Conservation (phyloP, 2,113 vertebrate genomes). For the Lota lota region DNA sequence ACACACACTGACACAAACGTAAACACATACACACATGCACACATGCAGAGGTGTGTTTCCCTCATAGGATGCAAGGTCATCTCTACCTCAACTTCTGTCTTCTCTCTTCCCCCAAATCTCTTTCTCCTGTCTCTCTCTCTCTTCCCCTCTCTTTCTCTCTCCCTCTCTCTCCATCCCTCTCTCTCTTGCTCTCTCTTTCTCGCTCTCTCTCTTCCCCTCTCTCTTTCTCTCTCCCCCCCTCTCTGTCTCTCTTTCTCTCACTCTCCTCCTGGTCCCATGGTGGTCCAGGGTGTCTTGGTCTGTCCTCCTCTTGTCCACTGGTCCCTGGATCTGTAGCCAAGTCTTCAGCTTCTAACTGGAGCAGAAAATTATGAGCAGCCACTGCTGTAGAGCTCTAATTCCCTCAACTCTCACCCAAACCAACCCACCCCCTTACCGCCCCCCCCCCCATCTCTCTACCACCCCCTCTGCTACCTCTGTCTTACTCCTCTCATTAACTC, state of each 20-base stretch:
- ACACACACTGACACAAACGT: no score
- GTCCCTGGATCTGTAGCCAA: constrained; percentile 39
- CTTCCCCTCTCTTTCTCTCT: no score
- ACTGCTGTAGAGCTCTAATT: constrained; percentile 34
- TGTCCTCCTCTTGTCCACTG: constrained; percentile 41
- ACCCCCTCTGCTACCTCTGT: no score
- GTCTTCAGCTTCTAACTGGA: constrained; percentile 52
- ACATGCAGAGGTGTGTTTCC: not conserved
- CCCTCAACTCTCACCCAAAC: constrained; percentile 2
- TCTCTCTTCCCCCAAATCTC: no score
- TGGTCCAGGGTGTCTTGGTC: constrained; percentile 15
- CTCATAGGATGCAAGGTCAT: no score
- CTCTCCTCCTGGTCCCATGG: not conserved
- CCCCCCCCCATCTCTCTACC: constrained; percentile 4
- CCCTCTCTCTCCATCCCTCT: constrained; percentile 12
- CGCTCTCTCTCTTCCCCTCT: not conserved
- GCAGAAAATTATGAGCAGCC: constrained; percentile 53
- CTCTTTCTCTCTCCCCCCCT: not conserved
- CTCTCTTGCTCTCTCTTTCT: constrained; percentile 4
- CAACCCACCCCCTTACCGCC: not conserved
- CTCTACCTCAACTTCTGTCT: no score
- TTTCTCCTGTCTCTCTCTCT: constrained; percentile 6
- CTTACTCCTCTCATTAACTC: no score
- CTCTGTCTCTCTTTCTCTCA: not conserved
- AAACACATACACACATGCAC: no score